A percentile compares a stretch with the other conserved stretches of the same genome.
phyloP scores from a whole-genome alignment of 2,888 invertebrate genomes.

The Nemurella pictetii region DNA sequence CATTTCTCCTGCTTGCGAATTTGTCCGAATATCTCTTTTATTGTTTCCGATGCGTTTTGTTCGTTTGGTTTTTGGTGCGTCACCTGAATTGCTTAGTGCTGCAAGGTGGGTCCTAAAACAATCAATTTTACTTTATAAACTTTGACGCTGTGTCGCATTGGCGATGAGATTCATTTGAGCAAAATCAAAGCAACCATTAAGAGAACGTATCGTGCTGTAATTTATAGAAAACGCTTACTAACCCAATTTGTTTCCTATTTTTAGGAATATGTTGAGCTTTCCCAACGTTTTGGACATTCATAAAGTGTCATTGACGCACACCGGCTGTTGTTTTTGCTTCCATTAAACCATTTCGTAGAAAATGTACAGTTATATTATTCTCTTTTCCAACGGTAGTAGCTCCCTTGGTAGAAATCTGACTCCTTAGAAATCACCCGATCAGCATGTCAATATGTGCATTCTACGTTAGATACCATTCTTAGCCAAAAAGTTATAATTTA shows the following conservation, averaged over 20 bases:
- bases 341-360: not conserved
- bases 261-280: not conserved
- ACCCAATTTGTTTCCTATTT: not conserved
- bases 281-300: not conserved
- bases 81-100: not conserved
- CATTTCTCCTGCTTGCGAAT: not conserved
- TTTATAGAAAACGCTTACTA: not conserved
- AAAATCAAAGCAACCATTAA: not conserved
- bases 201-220: not conserved
- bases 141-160: not conserved
- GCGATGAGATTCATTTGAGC: not conserved
- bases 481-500: not conserved
- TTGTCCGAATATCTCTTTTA: not conserved
- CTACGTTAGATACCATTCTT: not conserved
- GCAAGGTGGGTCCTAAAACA: not conserved
- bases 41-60: not conserved
- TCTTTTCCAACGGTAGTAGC: not conserved
- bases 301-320: not conserved
- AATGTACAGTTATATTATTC: not conserved
- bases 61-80: not conserved
- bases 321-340: not conserved
- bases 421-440: not conserved
- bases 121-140: not conserved
- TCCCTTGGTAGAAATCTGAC: not conserved
- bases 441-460: not conserved